Evolutionary conservation across 1,140 invertebrate genomes (phyloP), one percentile per base, ranked within the genome.

Genomic region (Propsilocerus akamusi): DNA sequence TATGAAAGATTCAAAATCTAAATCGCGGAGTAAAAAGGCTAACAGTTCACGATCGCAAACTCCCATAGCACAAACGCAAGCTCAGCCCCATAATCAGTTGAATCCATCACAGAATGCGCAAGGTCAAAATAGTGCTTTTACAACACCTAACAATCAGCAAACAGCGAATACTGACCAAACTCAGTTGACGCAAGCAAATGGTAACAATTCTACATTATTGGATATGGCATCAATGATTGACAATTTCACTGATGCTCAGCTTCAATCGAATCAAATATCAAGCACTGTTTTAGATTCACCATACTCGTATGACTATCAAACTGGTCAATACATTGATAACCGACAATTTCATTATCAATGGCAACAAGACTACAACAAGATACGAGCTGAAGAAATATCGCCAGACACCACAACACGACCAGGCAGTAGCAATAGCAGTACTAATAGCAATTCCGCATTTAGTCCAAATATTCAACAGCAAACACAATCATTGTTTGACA

Each of bases 201-300:
- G 49, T 17, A 48, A 28, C 12, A 76, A 75, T 56, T 72, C 73
- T 12, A 73, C 73, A 14, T 59, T 75, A 25, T 60, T 80, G 47
- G 79, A 81, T 54, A 81, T 80, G 78, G 74, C 76, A 22, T 72
- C 78, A 12, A 80, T 81, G 77, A 77, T 82, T 37, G 80, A 82
- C 50, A 79, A 77, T 49, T 76, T 77, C 55, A 82, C 78, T 53
- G 80, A 83, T 56, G 75, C 78, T 6, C 80, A 84, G 57, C 62
- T 86, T 7, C 82, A 86, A 64, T 85, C 81, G 57, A 83, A 83
- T 59, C 78, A 86, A 66, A 82, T 86, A 47, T 83, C 82, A 30
- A 85, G 81, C 48, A 86, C 82, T 1, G 82, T 85, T 4, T 61
- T 83, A 51, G 81, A 86, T 59, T 83, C 81, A 53, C 81, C 81